Percentiles rank a stretch among this genome's conserved stretches.
phyloP scores from a whole-genome alignment of 1,140 invertebrate genomes.

The Scaptomyza hsui region DNA sequence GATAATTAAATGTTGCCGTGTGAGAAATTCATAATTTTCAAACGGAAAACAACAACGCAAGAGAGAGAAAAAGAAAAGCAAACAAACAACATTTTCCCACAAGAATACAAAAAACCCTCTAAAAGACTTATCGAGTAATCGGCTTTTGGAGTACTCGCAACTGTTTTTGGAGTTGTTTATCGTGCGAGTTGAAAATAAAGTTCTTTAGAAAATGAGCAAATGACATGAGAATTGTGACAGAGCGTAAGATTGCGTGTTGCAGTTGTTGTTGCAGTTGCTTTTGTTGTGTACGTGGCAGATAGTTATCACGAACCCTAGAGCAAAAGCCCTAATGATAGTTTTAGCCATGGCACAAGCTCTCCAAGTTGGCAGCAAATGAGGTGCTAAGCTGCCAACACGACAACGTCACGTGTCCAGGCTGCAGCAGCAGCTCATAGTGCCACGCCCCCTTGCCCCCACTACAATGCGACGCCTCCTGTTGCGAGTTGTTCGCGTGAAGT shows the following conservation, averaged over 20 bases:
- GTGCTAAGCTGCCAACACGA: slow-evolving; percentile 59
- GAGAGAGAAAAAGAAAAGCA: slow-evolving; percentile 24
- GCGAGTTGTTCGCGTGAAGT: slow-evolving; percentile 45
- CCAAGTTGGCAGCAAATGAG: slow-evolving; percentile 49
- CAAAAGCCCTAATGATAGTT: slow-evolving; percentile 36
- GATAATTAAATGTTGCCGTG: slow-evolving; percentile 73
- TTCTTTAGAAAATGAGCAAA: slow-evolving; percentile 30
- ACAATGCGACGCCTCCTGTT: neutral
- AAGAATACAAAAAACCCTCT: neutral
- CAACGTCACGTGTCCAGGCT: slow-evolving; percentile 45
- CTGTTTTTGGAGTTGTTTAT: slow-evolving; percentile 14
- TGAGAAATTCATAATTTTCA: slow-evolving; percentile 71
- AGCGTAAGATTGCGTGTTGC: slow-evolving; percentile 40
- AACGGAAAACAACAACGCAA: slow-evolving; percentile 17
- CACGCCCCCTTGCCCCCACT: slow-evolving; percentile 5
- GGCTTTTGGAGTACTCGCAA: slow-evolving; percentile 13
- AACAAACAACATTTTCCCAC: slow-evolving; percentile 52
- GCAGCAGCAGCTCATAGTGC: too few relatives aligned
- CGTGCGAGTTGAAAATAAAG: slow-evolving; percentile 19
- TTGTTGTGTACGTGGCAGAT: slow-evolving; percentile 40
- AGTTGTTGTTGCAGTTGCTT: slow-evolving; percentile 2
- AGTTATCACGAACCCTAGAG: slow-evolving; percentile 16
- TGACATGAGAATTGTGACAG: slow-evolving; percentile 47
- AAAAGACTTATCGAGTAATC: slow-evolving; percentile 40
- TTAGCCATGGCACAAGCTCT: slow-evolving; percentile 3